These are phyloP conservation scores for Salarias fasciatus DNA, from an alignment of 2,797 vertebrate genomes.

Conservation along the genomic window DNA sequence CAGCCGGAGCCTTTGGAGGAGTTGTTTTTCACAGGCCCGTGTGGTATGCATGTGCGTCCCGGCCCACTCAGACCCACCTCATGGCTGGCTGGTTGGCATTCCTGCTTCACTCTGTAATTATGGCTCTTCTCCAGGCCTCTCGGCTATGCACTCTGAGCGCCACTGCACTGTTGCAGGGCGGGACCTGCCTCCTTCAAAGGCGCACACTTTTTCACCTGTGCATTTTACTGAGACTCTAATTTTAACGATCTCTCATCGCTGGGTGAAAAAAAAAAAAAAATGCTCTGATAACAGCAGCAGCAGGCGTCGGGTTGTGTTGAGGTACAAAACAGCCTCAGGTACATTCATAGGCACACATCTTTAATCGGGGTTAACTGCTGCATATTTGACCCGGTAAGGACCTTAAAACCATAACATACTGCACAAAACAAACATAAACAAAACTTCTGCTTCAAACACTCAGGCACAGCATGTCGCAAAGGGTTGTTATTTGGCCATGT, in stretches of 20 bases:
- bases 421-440: too few species aligned
- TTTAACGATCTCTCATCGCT: conserved; percentile 52
- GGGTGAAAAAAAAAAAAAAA: conserved; percentile 37
- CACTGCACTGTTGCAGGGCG: conserved; percentile 20
- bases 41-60: conserved; percentile 74
- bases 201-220: conserved; percentile 53
- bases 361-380: neutral
- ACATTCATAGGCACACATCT: neutral
- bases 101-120: conserved; percentile 78
- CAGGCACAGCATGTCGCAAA: neutral
- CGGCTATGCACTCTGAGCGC: conserved; percentile 32
- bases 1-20: conserved; percentile 58
- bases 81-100: conserved; percentile 81
- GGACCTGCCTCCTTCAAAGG: conserved; percentile 14
- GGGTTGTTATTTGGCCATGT: conserved; percentile 10
- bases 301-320: neutral
- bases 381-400: conserved; percentile 1
- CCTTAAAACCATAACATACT: too few species aligned
- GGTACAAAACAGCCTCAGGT: neutral
- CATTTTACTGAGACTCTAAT: conserved; percentile 47
- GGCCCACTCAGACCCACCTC: conserved; percentile 75
- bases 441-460: conserved; percentile 7
- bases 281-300: conserved; percentile 3
- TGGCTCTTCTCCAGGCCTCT: conserved; percentile 69
- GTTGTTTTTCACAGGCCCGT: conserved; percentile 78